Evolutionary conservation across 2,888 invertebrate species (phyloP).

Genomic region (Epinotia nisella): DNA sequence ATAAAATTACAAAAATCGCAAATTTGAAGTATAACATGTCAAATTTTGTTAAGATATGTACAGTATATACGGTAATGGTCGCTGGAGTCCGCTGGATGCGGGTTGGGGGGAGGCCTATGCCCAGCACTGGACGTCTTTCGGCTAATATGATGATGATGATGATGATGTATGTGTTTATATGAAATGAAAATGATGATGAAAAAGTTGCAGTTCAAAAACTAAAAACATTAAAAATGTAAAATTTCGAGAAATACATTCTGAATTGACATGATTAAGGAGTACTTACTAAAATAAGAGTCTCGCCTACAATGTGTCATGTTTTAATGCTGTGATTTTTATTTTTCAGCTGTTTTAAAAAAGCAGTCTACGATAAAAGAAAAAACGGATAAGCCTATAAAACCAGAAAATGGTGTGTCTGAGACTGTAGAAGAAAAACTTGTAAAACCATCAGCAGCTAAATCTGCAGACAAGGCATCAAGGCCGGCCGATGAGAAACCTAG

Average conservation of each 20-base stretch:
- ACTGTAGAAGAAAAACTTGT: slow-evolving; percentile 73
- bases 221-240: not conserved
- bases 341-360: slow-evolving; percentile 77
- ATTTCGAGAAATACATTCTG: too few relatives aligned
- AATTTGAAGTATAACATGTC: not conserved
- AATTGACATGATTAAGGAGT: too few relatives aligned
- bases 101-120: too few relatives aligned
- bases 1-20: not conserved
- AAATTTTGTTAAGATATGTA: not conserved
- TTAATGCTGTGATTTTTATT: slow-evolving; percentile 37
- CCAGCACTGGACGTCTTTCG: too few relatives aligned
- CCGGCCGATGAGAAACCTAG: slow-evolving; percentile 54
- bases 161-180: too few relatives aligned
- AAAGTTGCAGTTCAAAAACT: not conserved
- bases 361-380: slow-evolving; percentile 77
- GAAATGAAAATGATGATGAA: not conserved
- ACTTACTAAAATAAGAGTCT: not conserved
- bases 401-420: slow-evolving; percentile 71
- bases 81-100: too few relatives aligned
- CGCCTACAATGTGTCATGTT: not conserved
- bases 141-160: too few relatives aligned
- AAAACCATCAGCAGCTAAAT: slow-evolving; percentile 74
- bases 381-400: slow-evolving; percentile 52
- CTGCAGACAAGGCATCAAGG: slow-evolving; percentile 60
- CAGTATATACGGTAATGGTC: too few relatives aligned